These are phyloP conservation scores for Cactoblastis cactorum DNA, from an alignment of 2,888 invertebrate species.

Conservation along the genomic window DNA sequence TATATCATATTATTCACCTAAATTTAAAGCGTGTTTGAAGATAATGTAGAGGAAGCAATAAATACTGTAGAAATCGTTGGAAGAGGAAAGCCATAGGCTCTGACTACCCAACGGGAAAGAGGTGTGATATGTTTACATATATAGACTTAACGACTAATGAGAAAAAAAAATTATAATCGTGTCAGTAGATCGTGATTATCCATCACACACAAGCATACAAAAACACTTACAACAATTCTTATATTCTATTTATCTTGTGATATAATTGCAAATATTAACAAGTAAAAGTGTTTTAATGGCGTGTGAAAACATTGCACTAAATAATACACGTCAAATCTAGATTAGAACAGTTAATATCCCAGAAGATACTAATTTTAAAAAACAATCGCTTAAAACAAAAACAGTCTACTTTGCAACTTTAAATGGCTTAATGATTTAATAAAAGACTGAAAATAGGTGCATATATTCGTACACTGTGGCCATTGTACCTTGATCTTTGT, in stretches of 20 bases:
- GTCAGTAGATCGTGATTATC: too few species aligned
- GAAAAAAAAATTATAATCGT: too few species aligned
- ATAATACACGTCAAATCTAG: background rate
- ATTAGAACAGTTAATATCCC: background rate
- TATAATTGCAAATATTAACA: background rate
- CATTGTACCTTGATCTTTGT: conserved; percentile 32
- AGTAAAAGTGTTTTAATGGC: background rate
- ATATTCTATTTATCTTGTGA: background rate
- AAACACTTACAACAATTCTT: too few species aligned
- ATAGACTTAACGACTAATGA: too few species aligned
- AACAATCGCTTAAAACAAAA: conserved; percentile 13
- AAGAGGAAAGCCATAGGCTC: too few species aligned
- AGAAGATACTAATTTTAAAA: conserved; percentile 3
- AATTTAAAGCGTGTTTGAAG: too few species aligned
- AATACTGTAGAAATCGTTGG: too few species aligned
- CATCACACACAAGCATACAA: too few species aligned
- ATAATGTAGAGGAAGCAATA: too few species aligned
- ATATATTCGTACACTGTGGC: conserved; percentile 21
- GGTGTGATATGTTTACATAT: too few species aligned
- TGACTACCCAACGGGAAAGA: too few species aligned
- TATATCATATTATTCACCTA: too few species aligned
- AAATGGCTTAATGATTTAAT: conserved; percentile 31
- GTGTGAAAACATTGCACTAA: background rate
- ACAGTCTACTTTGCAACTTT: conserved; percentile 9
- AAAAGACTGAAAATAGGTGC: conserved; percentile 31